Base-by-base conservation (phyloP, 2,888 invertebrate genomes). In the Magallana nippona region DNA sequence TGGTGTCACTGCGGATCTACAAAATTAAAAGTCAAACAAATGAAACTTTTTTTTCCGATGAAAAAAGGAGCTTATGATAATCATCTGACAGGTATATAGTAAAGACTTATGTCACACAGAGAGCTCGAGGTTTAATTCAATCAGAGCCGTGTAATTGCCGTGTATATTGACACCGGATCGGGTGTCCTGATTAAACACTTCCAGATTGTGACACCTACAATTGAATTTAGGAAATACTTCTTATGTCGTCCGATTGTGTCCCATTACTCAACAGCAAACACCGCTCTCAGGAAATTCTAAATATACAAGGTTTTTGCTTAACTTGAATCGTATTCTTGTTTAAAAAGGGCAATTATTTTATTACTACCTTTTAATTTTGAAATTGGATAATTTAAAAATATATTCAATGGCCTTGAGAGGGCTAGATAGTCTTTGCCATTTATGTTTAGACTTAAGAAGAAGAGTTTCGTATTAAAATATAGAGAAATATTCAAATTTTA, bases 21-120 rank as follows among this genome's bases (percentile, higher is more conserved):
- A 19, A 78, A 78, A 55, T 78, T 71, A 71, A 71, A 71, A 71
- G 71, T 71, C 71, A 71, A 71, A 71, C 71, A 71, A 71, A 71
- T 71, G 71, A 71, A 71, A 71, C 71, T 71, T 71, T 71, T 62
- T 63, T 71, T 60, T 19, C 71, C 11, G 71, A 71, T 27, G 71
- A 27, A 27, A 71, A 71, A 71, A 15, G 22, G 22, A 32, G 32
- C 71, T 44, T 44, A 71, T 32, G 71, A 27, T 27, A 71, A 71
- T 71, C 22, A 27, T 22, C 15, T 27, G 22, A 27, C 11, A 32
- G 32, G 71, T 71, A 32, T 71, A 27, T 22, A 15, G 71, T 27
- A 44, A 44, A 44, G 44, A 44, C 44, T 44, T 44, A 71, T 71
- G 71, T 71, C 71, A 71, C 71, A 71, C 71, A 15, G 71, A 22